These are phyloP conservation scores for Parotia lawesii DNA, from an alignment of 2,113 vertebrate genomes.

Conservation along the genomic window DNA sequence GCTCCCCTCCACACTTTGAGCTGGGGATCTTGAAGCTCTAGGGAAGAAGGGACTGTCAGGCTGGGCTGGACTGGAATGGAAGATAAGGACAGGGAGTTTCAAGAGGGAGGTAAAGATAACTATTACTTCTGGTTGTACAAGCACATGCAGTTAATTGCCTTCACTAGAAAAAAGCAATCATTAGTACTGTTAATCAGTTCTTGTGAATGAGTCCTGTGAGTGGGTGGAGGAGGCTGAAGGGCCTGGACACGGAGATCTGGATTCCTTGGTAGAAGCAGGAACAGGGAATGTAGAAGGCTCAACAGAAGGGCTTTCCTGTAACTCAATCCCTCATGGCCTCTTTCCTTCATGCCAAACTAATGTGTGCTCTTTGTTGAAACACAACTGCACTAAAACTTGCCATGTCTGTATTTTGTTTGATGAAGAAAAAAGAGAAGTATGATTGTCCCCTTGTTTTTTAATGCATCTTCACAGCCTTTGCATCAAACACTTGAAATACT, in stretches of 20 bases:
- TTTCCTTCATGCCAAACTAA: neutral
- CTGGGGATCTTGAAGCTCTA: neutral
- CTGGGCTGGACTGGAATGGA: neutral
- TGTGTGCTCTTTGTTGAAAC: neutral
- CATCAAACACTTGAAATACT: neutral
- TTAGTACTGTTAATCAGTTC: neutral
- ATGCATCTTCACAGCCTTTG: neutral
- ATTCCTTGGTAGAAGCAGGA: neutral
- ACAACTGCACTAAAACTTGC: neutral
- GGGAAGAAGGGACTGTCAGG: neutral
- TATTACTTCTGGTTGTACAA: neutral
- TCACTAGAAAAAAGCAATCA: neutral
- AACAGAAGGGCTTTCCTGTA: neutral
- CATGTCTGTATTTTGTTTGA: neutral
- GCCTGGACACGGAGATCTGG: neutral
- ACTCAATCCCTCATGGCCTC: neutral
- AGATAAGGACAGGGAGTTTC: neutral
- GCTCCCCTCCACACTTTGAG: neutral
- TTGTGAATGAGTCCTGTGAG: neutral
- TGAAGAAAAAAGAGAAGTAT: neutral
- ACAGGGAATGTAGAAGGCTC: neutral
- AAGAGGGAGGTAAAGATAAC: neutral
- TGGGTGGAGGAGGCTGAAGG: neutral
- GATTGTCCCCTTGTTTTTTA: neutral
- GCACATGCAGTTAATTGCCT: neutral